These are phyloP conservation scores for Sphenodon punctatus DNA, from an alignment of 2,797 vertebrate species.

Conservation along the genomic window DNA sequence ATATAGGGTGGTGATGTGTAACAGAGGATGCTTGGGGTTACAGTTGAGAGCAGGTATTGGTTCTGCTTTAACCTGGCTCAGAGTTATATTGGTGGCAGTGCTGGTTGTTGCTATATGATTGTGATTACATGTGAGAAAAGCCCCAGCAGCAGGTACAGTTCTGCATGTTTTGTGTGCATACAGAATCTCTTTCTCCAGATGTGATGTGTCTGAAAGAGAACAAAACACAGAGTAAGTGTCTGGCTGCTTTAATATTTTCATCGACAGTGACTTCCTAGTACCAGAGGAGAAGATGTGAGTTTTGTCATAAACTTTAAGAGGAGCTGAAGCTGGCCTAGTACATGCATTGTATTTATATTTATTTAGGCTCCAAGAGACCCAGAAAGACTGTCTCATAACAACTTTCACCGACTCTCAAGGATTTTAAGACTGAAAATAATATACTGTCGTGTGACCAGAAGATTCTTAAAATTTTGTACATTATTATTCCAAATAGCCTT, in stretches of 20 bases:
- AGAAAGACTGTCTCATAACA: not conserved
- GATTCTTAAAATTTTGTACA: slow-evolving; percentile 19
- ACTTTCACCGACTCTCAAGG: not conserved
- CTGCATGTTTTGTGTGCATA: slow-evolving; percentile 73
- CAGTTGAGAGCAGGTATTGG: slow-evolving; percentile 74
- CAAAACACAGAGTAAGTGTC: not conserved
- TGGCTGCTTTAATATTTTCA: too few species aligned
- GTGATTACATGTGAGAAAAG: slow-evolving; percentile 75
- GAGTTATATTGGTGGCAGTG: slow-evolving; percentile 45
- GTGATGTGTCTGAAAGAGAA: slow-evolving; percentile 70
- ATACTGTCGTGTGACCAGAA: slow-evolving; percentile 7
- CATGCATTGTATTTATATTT: not conserved
- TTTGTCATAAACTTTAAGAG: slow-evolving; percentile 31
- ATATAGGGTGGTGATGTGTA: slow-evolving; percentile 81
- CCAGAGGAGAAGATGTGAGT: not conserved
- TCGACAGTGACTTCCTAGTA: not conserved
- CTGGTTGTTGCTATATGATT: slow-evolving; percentile 66
- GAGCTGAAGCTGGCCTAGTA: not conserved
- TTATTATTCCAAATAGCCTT: not conserved
- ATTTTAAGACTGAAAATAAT: not conserved
- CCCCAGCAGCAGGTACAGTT: slow-evolving; percentile 63
- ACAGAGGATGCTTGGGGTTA: slow-evolving; percentile 75
- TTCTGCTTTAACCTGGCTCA: slow-evolving; percentile 72
- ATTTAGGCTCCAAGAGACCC: slow-evolving; percentile 20
- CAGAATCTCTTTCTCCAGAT: slow-evolving; percentile 72